A percentile compares a stretch with the other conserved stretches of the same genome.
Evolutionary conservation across 2,888 invertebrate species (phyloP).

Genomic region (Ochropleura leucogaster): DNA sequence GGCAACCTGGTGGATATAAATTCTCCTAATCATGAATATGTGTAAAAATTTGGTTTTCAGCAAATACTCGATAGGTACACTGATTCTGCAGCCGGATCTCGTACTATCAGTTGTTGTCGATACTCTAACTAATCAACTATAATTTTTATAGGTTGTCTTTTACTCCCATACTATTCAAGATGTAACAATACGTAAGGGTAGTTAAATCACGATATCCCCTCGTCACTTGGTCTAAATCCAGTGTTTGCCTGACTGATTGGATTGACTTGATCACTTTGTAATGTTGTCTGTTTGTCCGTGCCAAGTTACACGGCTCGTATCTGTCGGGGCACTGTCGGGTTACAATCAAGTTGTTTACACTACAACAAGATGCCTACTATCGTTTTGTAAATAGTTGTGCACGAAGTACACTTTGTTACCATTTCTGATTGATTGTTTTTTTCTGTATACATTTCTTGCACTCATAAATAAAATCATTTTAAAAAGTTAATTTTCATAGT

Average conservation of each 20-base stretch:
- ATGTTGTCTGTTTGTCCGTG: conserved; percentile 51
- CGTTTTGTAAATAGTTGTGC: conserved; percentile 14
- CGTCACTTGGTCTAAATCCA: conserved; percentile 8
- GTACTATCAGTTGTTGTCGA: not conserved
- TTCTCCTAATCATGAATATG: too few species aligned
- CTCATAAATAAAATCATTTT: too few species aligned
- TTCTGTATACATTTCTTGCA: too few species aligned
- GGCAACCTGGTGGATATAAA: too few species aligned
- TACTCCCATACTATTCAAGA: not conserved
- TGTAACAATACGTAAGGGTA: not conserved
- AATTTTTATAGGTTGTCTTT: not conserved
- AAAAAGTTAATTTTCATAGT: too few species aligned
- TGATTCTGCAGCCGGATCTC: too few species aligned
- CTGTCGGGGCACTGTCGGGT: not conserved
- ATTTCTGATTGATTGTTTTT: not conserved
- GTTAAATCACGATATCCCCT: not conserved
- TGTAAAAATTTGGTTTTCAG: too few species aligned
- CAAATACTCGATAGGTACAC: too few species aligned
- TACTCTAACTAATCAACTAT: not conserved
- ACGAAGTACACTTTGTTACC: not conserved
- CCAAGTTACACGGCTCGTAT: conserved; percentile 19
- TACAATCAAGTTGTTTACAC: conserved; percentile 9
- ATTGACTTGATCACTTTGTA: conserved; percentile 54
- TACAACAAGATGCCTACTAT: conserved; percentile 8
- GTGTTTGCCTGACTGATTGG: conserved; percentile 44